Evolutionary conservation across 2,113 vertebrate species (phyloP).

Genomic region (Callipepla californica): DNA sequence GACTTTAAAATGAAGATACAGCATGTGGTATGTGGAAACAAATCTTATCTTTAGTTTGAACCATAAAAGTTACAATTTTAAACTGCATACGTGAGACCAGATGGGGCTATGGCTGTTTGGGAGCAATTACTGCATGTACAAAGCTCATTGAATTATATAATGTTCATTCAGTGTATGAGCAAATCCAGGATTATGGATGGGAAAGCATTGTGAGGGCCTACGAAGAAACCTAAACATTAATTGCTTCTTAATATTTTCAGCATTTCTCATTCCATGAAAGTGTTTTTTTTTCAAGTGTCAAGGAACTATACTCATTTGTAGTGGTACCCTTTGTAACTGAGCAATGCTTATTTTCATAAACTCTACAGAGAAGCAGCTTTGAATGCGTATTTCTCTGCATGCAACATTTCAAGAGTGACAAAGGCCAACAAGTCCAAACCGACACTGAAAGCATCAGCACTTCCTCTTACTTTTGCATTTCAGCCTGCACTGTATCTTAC

Average conservation of each 20-base stretch:
- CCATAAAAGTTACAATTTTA: neutral
- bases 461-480: neutral
- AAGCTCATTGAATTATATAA: neutral
- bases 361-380: neutral
- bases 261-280: neutral
- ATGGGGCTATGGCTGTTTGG: neutral
- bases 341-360: neutral
- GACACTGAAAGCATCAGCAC: neutral
- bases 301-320: neutral
- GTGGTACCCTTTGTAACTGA: neutral
- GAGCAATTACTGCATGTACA: neutral
- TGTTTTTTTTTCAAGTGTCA: neutral
- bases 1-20: neutral
- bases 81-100: neutral
- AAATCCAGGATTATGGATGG: neutral
- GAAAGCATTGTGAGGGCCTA: neutral
- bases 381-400: neutral
- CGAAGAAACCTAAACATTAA: neutral
- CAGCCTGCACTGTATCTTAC: neutral
- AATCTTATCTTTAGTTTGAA: neutral
- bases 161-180: neutral
- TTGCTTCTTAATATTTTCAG: neutral
- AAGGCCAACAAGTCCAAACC: neutral
- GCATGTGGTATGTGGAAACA: fast-evolving
- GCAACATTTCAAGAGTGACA: neutral